These are phyloP conservation scores for Archocentrus centrarchus DNA, from an alignment of 2,113 vertebrate species.

Conservation along the genomic window DNA sequence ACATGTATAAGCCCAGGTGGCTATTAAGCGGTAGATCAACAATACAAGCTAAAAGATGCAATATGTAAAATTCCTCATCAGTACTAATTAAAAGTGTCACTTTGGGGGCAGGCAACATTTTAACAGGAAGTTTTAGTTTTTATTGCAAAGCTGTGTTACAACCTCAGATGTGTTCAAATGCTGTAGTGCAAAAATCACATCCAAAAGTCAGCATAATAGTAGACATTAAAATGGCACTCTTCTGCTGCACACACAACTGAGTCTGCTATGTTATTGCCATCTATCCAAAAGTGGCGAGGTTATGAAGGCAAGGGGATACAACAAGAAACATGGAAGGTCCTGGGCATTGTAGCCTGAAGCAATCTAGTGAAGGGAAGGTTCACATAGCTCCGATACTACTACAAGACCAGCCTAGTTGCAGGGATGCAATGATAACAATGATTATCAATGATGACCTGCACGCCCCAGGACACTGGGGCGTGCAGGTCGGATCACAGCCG, in stretches of 20 bases:
- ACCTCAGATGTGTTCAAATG: background rate
- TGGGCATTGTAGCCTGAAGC: background rate
- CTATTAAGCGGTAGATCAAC: background rate
- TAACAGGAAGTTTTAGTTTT: background rate
- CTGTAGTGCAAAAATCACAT: background rate
- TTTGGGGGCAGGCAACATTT: background rate
- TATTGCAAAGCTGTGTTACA: too few relatives aligned
- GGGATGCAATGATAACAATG: background rate
- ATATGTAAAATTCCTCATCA: background rate
- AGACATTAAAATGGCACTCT: background rate
- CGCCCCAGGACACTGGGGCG: too few relatives aligned
- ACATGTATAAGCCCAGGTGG: background rate
- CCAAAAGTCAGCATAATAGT: background rate
- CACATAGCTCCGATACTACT: background rate
- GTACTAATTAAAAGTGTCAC: background rate
- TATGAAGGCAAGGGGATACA: background rate
- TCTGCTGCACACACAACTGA: background rate
- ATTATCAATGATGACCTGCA: too few relatives aligned
- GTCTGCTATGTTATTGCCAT: background rate
- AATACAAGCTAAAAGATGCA: background rate
- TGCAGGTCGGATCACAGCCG: too few relatives aligned
- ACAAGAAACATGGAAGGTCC: background rate
- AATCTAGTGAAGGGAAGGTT: background rate
- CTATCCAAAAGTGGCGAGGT: background rate
- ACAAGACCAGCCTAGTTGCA: background rate